A percentile compares a stretch with the other conserved stretches of the same genome.
These are phyloP conservation scores for Drosophila limbata DNA, from an alignment of 2,888 invertebrate genomes.

Conservation along the genomic window DNA sequence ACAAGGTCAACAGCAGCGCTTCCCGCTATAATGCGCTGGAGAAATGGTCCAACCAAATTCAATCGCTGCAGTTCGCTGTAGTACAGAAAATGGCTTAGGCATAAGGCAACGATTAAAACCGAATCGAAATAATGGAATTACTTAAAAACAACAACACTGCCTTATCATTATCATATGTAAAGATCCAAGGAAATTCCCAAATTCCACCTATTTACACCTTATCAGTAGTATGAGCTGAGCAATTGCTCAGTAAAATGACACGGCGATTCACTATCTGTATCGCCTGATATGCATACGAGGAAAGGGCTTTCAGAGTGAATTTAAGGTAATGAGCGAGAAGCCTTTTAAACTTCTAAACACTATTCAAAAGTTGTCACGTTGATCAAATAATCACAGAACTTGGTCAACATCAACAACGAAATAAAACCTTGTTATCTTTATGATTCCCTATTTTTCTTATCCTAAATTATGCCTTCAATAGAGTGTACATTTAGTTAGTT, in stretches of 20 bases:
- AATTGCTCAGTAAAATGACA: background rate
- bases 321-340: conserved; percentile 1
- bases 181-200: background rate
- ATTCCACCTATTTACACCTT: background rate
- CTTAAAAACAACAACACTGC: conserved; percentile 13
- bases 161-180: conserved; percentile 9
- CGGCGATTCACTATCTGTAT: background rate
- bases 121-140: conserved; percentile 22
- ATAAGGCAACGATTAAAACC: conserved; percentile 29
- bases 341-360: background rate
- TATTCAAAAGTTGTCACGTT: background rate
- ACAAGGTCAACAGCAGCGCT: conserved; percentile 92
- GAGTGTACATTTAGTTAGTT: too few relatives aligned
- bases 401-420: background rate
- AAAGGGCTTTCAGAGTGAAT: conserved; percentile 5
- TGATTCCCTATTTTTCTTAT: background rate
- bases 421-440: background rate
- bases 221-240: background rate
- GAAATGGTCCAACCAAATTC: conserved; percentile 97
- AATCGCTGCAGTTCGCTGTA: conserved; percentile 94
- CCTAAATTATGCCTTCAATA: background rate
- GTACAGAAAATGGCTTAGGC: conserved; percentile 95
- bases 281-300: background rate
- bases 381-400: background rate
- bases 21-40: conserved; percentile 96